Evolutionary conservation across 1,140 invertebrate genomes (phyloP), one percentile per base, ranked within the genome.

Genomic region (Penaeus indicus): DNA sequence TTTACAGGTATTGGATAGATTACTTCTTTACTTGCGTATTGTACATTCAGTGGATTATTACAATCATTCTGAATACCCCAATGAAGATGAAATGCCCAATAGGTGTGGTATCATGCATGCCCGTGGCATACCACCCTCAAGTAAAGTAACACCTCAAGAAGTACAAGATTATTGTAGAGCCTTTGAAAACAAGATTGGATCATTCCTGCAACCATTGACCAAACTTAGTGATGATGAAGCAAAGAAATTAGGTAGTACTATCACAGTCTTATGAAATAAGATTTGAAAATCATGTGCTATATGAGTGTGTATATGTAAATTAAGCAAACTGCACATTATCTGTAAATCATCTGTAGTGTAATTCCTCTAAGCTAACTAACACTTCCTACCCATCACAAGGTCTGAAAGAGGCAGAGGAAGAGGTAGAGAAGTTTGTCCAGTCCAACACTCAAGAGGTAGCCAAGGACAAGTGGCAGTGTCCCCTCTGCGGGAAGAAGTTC

Each of bases 61-160:
- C 92, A 99, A 98, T 93, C 97, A 98, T 91, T 98, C 97, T 92
- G 98, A 99, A 92, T 99, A 99, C 94, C 97, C 98, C 0, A 99
- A 99, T 92, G 99, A 99, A 93, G 99, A 99, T 93, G 98, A 99
- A 92, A 99, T 99, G 99, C 99, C 99, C 0, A 99, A 99, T 93
- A 94, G 98, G 54, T 99, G 98, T 93, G 98, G 98, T 22, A 99
- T 99, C 89, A 97, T 99, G 94, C 99, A 99, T 93, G 98, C 98
- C 0, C 94, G 99, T 80, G 98, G 97, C 82, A 95, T 96, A 27
- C 95, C 97, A 7, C 97, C 98, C 1, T 94, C 95, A 8, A 95
- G 95, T 69, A 97, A 97, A 93, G 95, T 97, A 80, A 91, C 91
- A 32, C 79, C 86, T 18, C 89, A 94, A 91, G 96, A 96, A 92